Evolutionary conservation across 2,888 invertebrate genomes (phyloP).

Genomic region (Altica lythri): DNA sequence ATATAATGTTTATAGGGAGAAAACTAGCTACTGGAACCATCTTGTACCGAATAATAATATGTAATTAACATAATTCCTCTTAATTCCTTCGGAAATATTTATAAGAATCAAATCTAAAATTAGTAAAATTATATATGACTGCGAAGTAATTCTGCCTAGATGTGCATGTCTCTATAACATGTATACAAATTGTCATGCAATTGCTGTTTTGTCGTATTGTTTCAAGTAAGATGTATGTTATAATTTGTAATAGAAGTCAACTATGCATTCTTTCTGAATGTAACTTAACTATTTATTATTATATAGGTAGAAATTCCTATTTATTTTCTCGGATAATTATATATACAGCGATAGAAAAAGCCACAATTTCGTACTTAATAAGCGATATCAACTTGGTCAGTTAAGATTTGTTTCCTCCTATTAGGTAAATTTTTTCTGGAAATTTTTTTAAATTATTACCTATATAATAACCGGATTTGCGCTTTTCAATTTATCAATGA

Average conservation of each 20-base stretch:
- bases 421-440: conserved; percentile 17
- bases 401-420: conserved; percentile 24
- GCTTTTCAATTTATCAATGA: conserved; percentile 25
- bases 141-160: conserved; percentile 50
- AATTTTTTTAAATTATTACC: conserved; percentile 13
- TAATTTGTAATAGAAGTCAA: conserved; percentile 35
- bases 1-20: conserved; percentile 42
- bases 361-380: conserved; percentile 22
- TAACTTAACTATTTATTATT: conserved; percentile 25
- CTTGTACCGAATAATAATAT: conserved; percentile 42
- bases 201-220: conserved; percentile 46
- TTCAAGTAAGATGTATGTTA: conserved; percentile 27
- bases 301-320: conserved; percentile 13
- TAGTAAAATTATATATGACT: conserved; percentile 29
- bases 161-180: conserved; percentile 50
- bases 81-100: conserved; percentile 50
- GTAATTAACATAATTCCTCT: conserved; percentile 45
- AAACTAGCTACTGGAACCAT: conserved; percentile 44
- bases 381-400: conserved; percentile 19
- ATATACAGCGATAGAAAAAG: conserved; percentile 12
- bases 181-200: conserved; percentile 45
- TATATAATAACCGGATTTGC: conserved; percentile 20
- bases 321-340: conserved; percentile 21
- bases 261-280: conserved; percentile 27
- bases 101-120: conserved; percentile 37